A percentile compares a stretch with the other conserved stretches of the same genome.
phyloP scores from a whole-genome alignment of 2,797 vertebrate genomes.

The Xenopus petersii region DNA sequence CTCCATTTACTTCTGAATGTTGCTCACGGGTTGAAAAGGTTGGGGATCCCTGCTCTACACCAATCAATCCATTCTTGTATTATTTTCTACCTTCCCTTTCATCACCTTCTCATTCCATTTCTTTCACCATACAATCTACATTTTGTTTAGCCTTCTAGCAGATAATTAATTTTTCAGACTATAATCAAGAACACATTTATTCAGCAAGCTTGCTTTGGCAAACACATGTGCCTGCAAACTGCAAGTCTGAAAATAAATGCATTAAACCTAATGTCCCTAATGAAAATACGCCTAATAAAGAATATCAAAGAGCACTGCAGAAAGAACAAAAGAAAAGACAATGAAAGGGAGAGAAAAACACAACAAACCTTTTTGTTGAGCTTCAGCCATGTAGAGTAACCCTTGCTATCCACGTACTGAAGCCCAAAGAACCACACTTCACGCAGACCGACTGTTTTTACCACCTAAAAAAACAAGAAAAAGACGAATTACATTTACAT shows the following conservation, averaged over 20 bases:
- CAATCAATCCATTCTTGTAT: too few species aligned
- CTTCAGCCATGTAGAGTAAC: conserved; percentile 94
- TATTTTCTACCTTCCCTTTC: too few species aligned
- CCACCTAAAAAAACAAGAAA: conserved; percentile 71
- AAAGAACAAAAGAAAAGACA: conserved; percentile 2
- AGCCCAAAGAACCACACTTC: conserved; percentile 98
- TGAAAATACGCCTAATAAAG: not conserved
- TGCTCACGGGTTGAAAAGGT: too few species aligned
- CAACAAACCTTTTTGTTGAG: conserved; percentile 93
- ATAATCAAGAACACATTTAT: too few species aligned
- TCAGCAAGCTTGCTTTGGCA: not conserved
- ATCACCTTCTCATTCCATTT: too few species aligned
- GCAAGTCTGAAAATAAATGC: not conserved
- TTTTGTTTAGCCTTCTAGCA: too few species aligned
- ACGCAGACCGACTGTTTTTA: conserved; percentile 94
- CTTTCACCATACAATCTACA: too few species aligned
- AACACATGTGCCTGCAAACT: not conserved
- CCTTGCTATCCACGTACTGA: conserved; percentile 95
- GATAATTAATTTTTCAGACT: too few species aligned
- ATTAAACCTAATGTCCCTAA: not conserved
- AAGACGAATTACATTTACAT: too few species aligned
- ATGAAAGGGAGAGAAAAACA: not conserved
- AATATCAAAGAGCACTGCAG: conserved; percentile 9
- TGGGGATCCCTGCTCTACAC: too few species aligned
- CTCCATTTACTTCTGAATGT: too few species aligned